A percentile compares a stretch with the other conserved stretches of the same genome.
phyloP scores from a whole-genome alignment of 2,113 vertebrate species.

The Mola mola region DNA sequence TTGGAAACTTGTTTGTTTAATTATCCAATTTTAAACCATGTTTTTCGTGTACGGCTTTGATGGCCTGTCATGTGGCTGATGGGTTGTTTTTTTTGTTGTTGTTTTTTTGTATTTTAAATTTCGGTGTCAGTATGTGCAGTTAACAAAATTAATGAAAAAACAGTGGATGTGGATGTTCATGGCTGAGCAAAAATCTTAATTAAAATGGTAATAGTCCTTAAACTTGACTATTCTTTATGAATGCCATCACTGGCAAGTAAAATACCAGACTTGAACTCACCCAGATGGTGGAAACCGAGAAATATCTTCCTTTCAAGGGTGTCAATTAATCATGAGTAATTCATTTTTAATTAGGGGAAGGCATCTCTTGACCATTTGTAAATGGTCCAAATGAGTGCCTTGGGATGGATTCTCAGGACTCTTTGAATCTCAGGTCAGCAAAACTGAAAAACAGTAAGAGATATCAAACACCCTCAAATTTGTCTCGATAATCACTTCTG shows the following conservation, averaged over 20 bases:
- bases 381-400: slow-evolving; percentile 59
- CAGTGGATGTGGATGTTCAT: too few species aligned
- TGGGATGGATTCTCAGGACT: slow-evolving; percentile 51
- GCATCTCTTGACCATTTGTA: slow-evolving; percentile 59
- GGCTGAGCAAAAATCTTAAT: slow-evolving; percentile 10
- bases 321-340: slow-evolving; percentile 68
- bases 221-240: slow-evolving; percentile 33
- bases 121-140: too few species aligned
- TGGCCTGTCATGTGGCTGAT: too few species aligned
- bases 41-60: too few species aligned
- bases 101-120: too few species aligned
- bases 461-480: slow-evolving; percentile 16
- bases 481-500: slow-evolving; percentile 21
- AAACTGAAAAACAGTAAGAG: slow-evolving; percentile 23
- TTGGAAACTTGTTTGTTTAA: too few species aligned
- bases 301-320: slow-evolving; percentile 44
- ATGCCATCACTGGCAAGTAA: slow-evolving; percentile 38
- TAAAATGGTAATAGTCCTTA: slow-evolving; percentile 19
- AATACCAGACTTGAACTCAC: slow-evolving; percentile 18
- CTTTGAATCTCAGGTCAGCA: slow-evolving; percentile 60
- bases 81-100: too few species aligned
- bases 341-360: slow-evolving; percentile 63
- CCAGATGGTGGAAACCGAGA: slow-evolving; percentile 35
- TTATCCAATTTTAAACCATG: too few species aligned
- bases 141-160: too few species aligned